Evolutionary conservation across 2,888 invertebrate species (phyloP).

Genomic region (Hemithea aestivaria): DNA sequence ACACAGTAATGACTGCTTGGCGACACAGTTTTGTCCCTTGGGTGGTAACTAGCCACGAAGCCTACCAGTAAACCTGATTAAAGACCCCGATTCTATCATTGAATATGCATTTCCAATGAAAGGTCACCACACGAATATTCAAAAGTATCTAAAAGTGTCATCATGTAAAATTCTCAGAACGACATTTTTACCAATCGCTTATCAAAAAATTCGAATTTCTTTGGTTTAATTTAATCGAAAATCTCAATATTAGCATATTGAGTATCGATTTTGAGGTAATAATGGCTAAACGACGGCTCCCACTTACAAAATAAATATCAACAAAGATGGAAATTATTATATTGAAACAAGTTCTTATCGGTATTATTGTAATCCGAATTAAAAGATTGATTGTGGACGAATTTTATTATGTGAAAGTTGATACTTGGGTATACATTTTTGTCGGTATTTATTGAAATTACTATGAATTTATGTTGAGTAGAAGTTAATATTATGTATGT

Average conservation of each 20-base stretch:
- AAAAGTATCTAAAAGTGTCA: constrained; percentile 9
- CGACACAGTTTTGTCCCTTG: too few relatives aligned
- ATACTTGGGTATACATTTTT: constrained; percentile 8
- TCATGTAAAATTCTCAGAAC: constrained; percentile 14
- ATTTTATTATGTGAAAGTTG: constrained; percentile 16
- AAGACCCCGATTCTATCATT: too few relatives aligned
- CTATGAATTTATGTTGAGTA: constrained; percentile 1
- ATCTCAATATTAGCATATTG: constrained; percentile 24
- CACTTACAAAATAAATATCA: constrained; percentile 20
- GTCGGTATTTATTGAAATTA: constrained; percentile 5
- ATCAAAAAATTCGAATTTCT: constrained; percentile 18
- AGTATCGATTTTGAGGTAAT: constrained; percentile 22
- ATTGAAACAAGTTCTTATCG: constrained; percentile 16
- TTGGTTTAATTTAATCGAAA: constrained; percentile 20
- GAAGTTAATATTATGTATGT: too few relatives aligned
- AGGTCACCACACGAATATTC: constrained; percentile 14
- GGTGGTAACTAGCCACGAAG: too few relatives aligned
- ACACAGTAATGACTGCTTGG: too few relatives aligned
- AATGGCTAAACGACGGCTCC: constrained; percentile 20
- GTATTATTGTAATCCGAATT: constrained; percentile 8
- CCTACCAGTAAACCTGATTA: too few relatives aligned
- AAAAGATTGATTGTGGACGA: constrained; percentile 14
- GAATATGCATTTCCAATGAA: constrained; percentile 6
- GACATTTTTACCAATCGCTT: constrained; percentile 17
- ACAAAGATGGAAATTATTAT: constrained; percentile 13